Base-by-base conservation (phyloP, 2,888 invertebrate genomes). In the Icerya purchasi region DNA sequence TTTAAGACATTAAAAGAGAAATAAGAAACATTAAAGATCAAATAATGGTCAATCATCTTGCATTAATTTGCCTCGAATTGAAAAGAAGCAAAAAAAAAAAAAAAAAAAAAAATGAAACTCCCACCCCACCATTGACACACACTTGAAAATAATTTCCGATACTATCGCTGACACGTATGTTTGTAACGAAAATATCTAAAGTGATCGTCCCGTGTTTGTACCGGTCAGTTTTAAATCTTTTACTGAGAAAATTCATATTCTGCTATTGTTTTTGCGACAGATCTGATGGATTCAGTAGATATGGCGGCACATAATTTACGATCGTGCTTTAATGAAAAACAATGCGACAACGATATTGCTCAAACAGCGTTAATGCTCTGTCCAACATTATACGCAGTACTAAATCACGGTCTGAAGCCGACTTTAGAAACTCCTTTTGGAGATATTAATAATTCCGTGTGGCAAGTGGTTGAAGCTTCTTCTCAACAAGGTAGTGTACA, bases 401-500 rank as follows among this genome's bases (percentile, higher is more conserved):
- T 92, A 67, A 81, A 84, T 66, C 89, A 92, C 69, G 91, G 90
- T 1, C 76, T 92, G 21, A 84, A 84, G 69, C 83, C 86, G 49
- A 81, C 78, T 65, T 76, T 89, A 58, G 83, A 86, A 69, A 87
- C 88, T 3, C 81, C 88, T 50, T 90, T 90, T 69, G 90, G 90
- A 52, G 82, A 84, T 20, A 84, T 89, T 57, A 80, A 82, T 65
- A 87, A 90, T 69, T 86, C 86, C 5, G 86, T 88, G 57, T 91
- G 90, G 90, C 84, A 86, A 73, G 84, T 91, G 65, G 84, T 89
- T 3, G 89, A 90, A 72, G 84, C 86, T 49, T 86, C 88, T 8
- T 84, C 88, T 18, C 85, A 89, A 70, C 84, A 86, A 75, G 90
- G 82, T n/a, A n/a, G n/a, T n/a, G n/a, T n/a, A n/a, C n/a, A n/a